Conservation (phyloP, 2,888 invertebrate genomes). For the Nephrocerus scutellatus region DNA sequence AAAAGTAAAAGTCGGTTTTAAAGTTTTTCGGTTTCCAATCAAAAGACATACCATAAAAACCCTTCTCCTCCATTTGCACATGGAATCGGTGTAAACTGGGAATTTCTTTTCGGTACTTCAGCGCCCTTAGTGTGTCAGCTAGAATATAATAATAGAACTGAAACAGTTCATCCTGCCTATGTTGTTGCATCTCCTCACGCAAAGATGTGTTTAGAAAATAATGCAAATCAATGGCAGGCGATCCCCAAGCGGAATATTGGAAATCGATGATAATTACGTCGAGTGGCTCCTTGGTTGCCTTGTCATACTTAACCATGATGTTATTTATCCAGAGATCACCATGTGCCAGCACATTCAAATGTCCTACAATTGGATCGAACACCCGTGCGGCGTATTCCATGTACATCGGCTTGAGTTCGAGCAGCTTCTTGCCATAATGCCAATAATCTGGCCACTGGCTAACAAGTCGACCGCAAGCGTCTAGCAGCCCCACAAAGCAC, state of each 20-base stretch:
- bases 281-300: conserved; percentile 27
- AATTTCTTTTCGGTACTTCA: conserved; percentile 32
- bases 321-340: conserved; percentile 47
- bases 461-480: conserved; percentile 34
- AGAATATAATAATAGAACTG: conserved; percentile 36
- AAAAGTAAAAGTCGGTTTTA: too few species aligned
- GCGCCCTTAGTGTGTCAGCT: conserved; percentile 29
- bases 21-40: too few species aligned
- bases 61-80: conserved; percentile 33
- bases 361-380: conserved; percentile 31
- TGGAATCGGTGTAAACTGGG: conserved; percentile 37
- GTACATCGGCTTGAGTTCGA: conserved; percentile 29
- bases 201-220: conserved; percentile 43
- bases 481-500: conserved; percentile 35
- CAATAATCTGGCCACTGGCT: conserved; percentile 35
- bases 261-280: conserved; percentile 43
- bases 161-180: conserved; percentile 39
- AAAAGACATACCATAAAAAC: conserved; percentile 38
- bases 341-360: conserved; percentile 40
- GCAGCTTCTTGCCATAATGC: conserved; percentile 34
- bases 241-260: conserved; percentile 45
- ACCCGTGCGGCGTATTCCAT: conserved; percentile 40
- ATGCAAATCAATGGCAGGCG: conserved; percentile 43
- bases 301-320: conserved; percentile 38
- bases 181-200: conserved; percentile 33